A percentile compares a stretch with the other conserved stretches of the same genome.
Evolutionary conservation across 2,888 invertebrate genomes (phyloP).

Genomic region (Merodon equestris): DNA sequence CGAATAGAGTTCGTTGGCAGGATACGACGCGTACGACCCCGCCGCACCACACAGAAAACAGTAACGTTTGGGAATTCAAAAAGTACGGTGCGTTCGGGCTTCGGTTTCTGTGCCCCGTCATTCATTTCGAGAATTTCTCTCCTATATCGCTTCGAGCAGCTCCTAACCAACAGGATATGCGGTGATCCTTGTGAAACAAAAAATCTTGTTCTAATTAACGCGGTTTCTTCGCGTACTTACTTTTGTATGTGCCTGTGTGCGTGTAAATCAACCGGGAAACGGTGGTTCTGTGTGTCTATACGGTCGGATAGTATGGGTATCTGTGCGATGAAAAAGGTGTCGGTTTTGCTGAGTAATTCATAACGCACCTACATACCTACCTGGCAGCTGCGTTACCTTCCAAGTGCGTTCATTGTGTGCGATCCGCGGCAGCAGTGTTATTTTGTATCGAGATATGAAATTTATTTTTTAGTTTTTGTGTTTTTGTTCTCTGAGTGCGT

Average conservation of each 20-base stretch:
- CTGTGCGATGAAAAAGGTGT: background rate
- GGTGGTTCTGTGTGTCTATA: no score
- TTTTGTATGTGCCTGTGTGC: no score
- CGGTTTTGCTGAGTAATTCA: conserved; percentile 32
- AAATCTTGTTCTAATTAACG: background rate
- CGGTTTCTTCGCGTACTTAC: no score
- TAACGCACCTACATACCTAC: conserved; percentile 45
- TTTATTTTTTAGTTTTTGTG: conserved; percentile 30
- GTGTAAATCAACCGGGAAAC: no score
- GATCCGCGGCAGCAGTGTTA: conserved; percentile 12
- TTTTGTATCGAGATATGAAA: conserved; percentile 54
- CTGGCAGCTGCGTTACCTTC: conserved; percentile 55
- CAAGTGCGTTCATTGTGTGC: conserved; percentile 43
- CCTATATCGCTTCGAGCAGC: no score
- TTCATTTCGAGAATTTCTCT: no score
- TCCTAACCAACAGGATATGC: no score
- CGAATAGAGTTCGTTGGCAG: conserved; percentile 52
- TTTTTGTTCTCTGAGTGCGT: conserved; percentile 9
- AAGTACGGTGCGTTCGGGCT: conserved; percentile 50
- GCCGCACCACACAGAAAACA: conserved; percentile 50
- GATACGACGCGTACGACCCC: conserved; percentile 52
- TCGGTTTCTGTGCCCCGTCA: background rate
- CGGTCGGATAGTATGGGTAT: no score
- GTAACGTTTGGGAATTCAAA: conserved; percentile 68
- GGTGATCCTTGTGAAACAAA: no score